Evolutionary conservation across 2,888 invertebrate species (phyloP), one percentile per base, ranked within the genome.

Genomic region (Drosophila austrosaltans): DNA sequence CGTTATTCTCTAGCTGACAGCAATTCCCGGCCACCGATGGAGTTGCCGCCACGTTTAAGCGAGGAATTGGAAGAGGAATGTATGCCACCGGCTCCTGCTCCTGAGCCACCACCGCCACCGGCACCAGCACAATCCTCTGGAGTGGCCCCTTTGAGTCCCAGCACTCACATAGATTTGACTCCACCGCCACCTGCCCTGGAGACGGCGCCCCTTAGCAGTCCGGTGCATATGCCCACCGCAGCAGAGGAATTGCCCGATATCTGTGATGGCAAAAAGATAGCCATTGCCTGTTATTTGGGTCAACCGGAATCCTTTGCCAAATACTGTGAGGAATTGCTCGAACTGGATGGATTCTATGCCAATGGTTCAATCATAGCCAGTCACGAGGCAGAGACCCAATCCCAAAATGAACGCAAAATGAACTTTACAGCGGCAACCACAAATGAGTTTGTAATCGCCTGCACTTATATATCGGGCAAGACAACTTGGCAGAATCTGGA

Each of bases 401-500:
- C 75, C 20, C 76, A 66, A 69, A 76, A 76, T 12, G 91, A 91
- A 63, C 81, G 89, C 10, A 94, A 94, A 89, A 93, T 94, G 79
- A 94, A 94, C 71, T 93, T 94, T 80, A 69, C 67, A 2, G 93
- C 93, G 87, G 93, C 93, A 90, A 94, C 94, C 78, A 94, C 94
- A 74, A 95, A 95, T 91, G 96, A 96, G 92, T 96, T 96, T 90
- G 94, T 96, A 3, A 96, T 98, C 90, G 98, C 98, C 12, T 96
- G 95, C 86, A 96, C 98, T 3, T 97, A 96, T 89, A 96, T 98
- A 76, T 97, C 97, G 80, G 96, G 97, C 70, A 97, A 98, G 92
- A 98, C 98, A 0, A 97, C 97, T 69, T 99, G 99, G 99, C 97
- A 98, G 91, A 96, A 97, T 90, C 93, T 99, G 88, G 98, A 99